Percentiles rank a stretch among this genome's conserved stretches.
These are phyloP conservation scores for Lordiphosa stackelbergi DNA, from an alignment of 1,140 invertebrate genomes.

Conservation along the genomic window DNA sequence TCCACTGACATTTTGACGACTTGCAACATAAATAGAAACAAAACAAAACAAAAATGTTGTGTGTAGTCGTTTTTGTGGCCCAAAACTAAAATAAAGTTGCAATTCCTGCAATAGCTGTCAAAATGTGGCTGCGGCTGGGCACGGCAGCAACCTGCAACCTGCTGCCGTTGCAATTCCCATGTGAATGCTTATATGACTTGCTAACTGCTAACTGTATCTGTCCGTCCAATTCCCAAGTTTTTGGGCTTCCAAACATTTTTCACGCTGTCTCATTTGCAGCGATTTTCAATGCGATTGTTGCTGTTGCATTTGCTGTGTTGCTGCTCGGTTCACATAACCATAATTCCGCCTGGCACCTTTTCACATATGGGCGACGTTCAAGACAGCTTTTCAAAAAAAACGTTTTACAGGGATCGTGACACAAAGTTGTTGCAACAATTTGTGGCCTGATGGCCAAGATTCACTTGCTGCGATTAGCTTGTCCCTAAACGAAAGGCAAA, in stretches of 20 bases:
- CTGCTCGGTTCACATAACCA: constrained; percentile 55
- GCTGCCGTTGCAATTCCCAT: constrained; percentile 36
- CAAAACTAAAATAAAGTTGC: constrained; percentile 66
- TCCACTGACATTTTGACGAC: constrained; percentile 58
- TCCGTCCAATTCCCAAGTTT: constrained; percentile 21
- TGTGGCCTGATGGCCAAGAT: too few relatives aligned
- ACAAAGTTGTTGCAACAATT: constrained; percentile 46
- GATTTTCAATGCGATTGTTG: constrained; percentile 49
- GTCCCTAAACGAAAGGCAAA: constrained; percentile 1
- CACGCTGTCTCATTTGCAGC: constrained; percentile 57
- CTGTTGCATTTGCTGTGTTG: constrained; percentile 28
- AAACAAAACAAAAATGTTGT: constrained; percentile 31
- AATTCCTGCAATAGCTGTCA: constrained; percentile 61
- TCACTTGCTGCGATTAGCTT: constrained; percentile 5
- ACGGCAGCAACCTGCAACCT: constrained; percentile 29
- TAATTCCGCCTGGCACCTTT: constrained; percentile 62
- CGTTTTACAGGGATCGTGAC: constrained; percentile 56
- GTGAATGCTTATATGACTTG: constrained; percentile 49
- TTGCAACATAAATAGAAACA: constrained; percentile 8
- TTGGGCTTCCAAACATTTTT: constrained; percentile 53
- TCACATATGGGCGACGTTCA: constrained; percentile 17
- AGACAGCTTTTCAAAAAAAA: constrained; percentile 10
- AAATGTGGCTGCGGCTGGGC: constrained; percentile 57
- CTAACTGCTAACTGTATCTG: constrained; percentile 30
- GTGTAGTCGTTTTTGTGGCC: constrained; percentile 31